Percentiles rank a stretch among this genome's conserved stretches.
These are phyloP conservation scores for Zele albiditarsus DNA, from an alignment of 2,888 invertebrate species.

Conservation along the genomic window DNA sequence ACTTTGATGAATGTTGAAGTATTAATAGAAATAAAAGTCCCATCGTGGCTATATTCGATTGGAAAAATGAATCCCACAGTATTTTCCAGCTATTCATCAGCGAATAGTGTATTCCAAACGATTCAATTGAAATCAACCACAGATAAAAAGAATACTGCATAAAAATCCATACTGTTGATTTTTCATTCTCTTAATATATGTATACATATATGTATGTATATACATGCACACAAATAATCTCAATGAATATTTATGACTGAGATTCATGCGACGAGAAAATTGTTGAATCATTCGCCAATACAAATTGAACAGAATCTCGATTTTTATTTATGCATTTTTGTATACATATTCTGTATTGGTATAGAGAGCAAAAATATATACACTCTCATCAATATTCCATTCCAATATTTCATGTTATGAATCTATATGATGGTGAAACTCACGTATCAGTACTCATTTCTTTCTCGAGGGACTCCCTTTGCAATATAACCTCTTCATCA, in stretches of 20 bases:
- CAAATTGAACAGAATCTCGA: neutral
- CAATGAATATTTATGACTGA: neutral
- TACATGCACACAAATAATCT: neutral
- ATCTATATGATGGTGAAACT: neutral
- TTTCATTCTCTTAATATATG: neutral
- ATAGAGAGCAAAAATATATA: neutral
- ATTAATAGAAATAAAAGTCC: no score
- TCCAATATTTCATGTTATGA: constrained; percentile 1
- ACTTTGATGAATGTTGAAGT: no score
- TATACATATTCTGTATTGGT: neutral
- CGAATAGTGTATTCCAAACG: neutral
- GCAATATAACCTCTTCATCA: neutral
- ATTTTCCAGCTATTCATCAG: neutral
- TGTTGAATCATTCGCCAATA: neutral
- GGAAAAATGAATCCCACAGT: no score
- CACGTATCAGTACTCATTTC: neutral
- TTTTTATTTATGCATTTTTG: neutral
- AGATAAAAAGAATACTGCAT: neutral
- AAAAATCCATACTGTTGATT: neutral
- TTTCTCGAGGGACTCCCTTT: neutral
- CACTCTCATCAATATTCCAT: constrained; percentile 2
- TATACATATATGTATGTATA: neutral
- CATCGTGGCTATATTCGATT: no score
- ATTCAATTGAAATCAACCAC: neutral
- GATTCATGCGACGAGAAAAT: neutral